Evolutionary conservation across 2,888 invertebrate species (phyloP).

Genomic region (Cryptus armator): DNA sequence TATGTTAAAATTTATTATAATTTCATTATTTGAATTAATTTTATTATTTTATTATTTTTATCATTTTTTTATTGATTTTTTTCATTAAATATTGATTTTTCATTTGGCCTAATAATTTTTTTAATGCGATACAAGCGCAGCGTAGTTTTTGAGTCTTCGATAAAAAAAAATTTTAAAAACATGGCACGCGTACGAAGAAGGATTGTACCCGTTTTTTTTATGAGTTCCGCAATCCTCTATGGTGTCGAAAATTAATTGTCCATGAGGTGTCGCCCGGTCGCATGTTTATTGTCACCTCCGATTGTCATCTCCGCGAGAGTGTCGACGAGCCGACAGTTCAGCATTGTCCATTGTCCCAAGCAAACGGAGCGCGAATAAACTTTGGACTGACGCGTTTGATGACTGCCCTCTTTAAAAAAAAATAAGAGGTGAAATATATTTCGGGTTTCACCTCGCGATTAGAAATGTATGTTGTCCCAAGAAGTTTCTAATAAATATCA

Average conservation of each 20-base stretch:
- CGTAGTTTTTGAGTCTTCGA: too few relatives aligned
- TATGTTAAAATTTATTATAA: neutral
- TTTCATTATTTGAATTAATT: too few relatives aligned
- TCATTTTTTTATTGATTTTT: neutral
- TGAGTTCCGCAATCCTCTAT: constrained; percentile 43
- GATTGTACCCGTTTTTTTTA: neutral
- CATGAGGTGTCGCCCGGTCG: constrained; percentile 33
- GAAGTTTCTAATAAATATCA: constrained; percentile 21
- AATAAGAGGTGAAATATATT: constrained; percentile 1
- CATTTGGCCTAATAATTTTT: neutral
- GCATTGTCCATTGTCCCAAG: constrained; percentile 59
- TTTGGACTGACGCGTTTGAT: constrained; percentile 49
- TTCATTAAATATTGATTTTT: neutral
- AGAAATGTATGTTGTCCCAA: constrained; percentile 20
- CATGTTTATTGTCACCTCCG: constrained; percentile 24
- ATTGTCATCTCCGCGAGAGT: constrained; percentile 31
- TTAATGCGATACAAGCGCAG: too few relatives aligned
- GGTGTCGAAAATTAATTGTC: constrained; percentile 62
- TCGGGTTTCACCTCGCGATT: constrained; percentile 9
- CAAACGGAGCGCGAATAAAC: constrained; percentile 63
- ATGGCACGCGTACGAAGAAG: neutral
- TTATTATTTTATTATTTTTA: too few relatives aligned
- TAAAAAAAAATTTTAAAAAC: neutral
- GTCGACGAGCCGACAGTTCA: constrained; percentile 27
- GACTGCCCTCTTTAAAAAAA: constrained; percentile 2